Conservation (phyloP, 2,797 vertebrate species). For the Liparis tanakae region DNA sequence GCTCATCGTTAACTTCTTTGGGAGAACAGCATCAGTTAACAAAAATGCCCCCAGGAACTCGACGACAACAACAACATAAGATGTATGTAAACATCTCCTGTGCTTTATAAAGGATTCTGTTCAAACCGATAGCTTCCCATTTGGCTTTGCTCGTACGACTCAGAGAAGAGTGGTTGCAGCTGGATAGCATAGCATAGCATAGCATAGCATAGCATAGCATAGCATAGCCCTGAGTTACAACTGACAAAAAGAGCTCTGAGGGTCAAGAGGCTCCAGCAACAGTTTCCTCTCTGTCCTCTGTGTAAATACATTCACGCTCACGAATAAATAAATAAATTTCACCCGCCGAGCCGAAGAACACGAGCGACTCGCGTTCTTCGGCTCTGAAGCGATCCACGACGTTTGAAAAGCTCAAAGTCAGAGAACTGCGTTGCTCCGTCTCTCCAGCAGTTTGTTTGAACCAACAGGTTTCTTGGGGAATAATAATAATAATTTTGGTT, state of each 20-base stretch:
- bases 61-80: slow-evolving; percentile 8
- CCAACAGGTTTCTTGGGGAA: not conserved
- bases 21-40: slow-evolving; percentile 34
- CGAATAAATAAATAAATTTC: slow-evolving; percentile 41
- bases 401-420: slow-evolving; percentile 33
- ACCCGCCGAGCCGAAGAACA: slow-evolving; percentile 3
- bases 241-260: slow-evolving; percentile 52
- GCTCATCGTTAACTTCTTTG: slow-evolving; percentile 9
- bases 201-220: not conserved
- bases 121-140: slow-evolving; percentile 52
- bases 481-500: slow-evolving; percentile 1
- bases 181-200: slow-evolving; percentile 47
- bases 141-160: slow-evolving; percentile 47
- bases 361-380: slow-evolving; percentile 40
- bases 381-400: slow-evolving; percentile 4
- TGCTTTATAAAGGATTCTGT: slow-evolving; percentile 47
- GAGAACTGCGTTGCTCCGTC: not conserved
- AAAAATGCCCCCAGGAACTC: slow-evolving; percentile 48
- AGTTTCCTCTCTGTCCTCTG: slow-evolving; percentile 3
- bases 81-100: slow-evolving; percentile 43
- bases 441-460: slow-evolving; percentile 2
- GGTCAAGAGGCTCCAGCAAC: slow-evolving; percentile 18
- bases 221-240: slow-evolving; percentile 62
- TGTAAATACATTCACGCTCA: slow-evolving; percentile 52
- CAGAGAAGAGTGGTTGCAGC: slow-evolving; percentile 49